Evolutionary conservation across 2,797 vertebrate species (phyloP).

Genomic region (Pseudocheirus occidentalis): DNA sequence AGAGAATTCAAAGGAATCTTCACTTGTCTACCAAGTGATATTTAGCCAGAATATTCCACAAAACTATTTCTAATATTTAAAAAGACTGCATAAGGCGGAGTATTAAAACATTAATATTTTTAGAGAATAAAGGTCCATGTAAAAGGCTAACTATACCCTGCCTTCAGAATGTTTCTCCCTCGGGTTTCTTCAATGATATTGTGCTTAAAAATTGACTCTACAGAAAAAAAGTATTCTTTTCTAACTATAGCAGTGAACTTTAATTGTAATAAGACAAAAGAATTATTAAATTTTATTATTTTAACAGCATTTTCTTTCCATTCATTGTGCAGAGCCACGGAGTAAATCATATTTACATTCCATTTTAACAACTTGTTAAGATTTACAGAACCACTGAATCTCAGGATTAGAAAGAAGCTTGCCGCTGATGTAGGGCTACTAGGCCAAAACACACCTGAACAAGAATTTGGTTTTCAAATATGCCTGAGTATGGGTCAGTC

Average conservation of each 20-base stretch:
- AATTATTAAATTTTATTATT: slow-evolving; percentile 60
- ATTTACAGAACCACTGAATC: not conserved
- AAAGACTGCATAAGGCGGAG: not conserved
- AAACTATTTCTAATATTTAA: not conserved
- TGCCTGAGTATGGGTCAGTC: not conserved
- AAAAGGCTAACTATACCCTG: not conserved
- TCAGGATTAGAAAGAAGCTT: not conserved
- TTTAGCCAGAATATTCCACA: not conserved
- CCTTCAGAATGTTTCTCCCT: slow-evolving; percentile 18
- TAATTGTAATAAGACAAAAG: slow-evolving; percentile 33
- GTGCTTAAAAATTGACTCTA: slow-evolving; percentile 13
- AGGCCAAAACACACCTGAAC: not conserved
- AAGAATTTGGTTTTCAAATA: not conserved
- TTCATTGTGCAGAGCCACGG: slow-evolving; percentile 44
- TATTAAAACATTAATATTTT: not conserved
- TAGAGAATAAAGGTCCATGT: not conserved
- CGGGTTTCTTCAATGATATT: slow-evolving; percentile 60
- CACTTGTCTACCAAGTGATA: slow-evolving; percentile 2
- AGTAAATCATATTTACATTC: slow-evolving; percentile 58
- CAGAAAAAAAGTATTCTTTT: slow-evolving; percentile 39
- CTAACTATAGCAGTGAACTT: slow-evolving; percentile 40
- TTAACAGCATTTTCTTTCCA: slow-evolving; percentile 63
- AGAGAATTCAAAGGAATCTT: not conserved
- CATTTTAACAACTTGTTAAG: not conserved
- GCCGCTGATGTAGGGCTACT: not conserved